These are phyloP conservation scores for Chrysemys picta DNA, from an alignment of 2,113 vertebrate genomes.

Conservation along the genomic window DNA sequence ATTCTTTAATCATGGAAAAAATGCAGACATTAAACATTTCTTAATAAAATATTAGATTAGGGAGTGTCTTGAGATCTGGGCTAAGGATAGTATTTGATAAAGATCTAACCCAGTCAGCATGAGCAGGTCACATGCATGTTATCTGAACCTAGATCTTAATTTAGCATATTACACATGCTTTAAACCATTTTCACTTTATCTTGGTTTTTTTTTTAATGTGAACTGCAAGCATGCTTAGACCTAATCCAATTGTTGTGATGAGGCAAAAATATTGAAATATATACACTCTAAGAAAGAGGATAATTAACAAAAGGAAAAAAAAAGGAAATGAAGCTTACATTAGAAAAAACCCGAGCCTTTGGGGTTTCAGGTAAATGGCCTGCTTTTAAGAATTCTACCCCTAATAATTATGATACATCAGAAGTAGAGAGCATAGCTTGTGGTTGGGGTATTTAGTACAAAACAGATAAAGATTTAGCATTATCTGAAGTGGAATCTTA, in stretches of 20 bases:
- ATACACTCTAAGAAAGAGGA: background rate
- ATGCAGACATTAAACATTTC: conserved; percentile 52
- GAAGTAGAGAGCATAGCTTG: conserved; percentile 41
- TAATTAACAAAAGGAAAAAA: conserved; percentile 28
- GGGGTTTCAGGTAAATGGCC: conserved; percentile 40
- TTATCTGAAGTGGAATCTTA: conserved; percentile 58
- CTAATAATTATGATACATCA: conserved; percentile 52
- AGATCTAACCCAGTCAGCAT: conserved; percentile 34
- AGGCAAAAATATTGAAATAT: background rate
- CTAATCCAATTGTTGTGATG: background rate
- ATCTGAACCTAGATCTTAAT: conserved; percentile 20
- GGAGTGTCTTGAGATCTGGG: conserved; percentile 47
- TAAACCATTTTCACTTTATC: conserved; percentile 43
- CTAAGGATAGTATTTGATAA: conserved; percentile 23
- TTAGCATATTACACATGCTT: background rate
- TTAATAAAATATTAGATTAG: conserved; percentile 69
- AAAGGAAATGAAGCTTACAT: conserved; percentile 13
- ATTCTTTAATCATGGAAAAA: conserved; percentile 50
- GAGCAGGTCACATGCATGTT: conserved; percentile 44
- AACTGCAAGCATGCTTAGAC: conserved; percentile 18
- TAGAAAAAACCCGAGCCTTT: conserved; percentile 33
- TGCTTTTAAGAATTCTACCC: conserved; percentile 52
- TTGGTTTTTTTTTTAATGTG: background rate
- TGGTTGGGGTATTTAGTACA: conserved; percentile 43
- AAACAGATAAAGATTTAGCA: conserved; percentile 70